Base-by-base conservation (phyloP, 2,113 vertebrate genomes). In the Gadus chalcogrammus region DNA sequence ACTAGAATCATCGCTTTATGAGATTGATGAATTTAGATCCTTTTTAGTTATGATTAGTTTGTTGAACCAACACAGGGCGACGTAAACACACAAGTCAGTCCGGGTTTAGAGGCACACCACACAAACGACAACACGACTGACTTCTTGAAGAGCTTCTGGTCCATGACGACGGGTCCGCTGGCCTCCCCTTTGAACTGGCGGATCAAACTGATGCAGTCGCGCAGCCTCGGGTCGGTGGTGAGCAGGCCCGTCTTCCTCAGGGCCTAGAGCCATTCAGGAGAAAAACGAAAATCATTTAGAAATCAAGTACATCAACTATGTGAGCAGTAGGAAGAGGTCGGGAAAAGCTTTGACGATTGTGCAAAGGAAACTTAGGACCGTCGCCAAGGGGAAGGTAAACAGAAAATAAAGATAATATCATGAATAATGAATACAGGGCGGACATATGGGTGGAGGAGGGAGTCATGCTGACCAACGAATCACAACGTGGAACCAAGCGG, bases 201-300 rank as follows among this genome's bases (percentile, higher is more conserved):
- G 85, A 95, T 91, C 79, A 91, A 89, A 60, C 28, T 79, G 89
- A 95, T 91, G 69, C 93, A 94, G 85, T 94, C 91, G 64, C 86
- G 90, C 61, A 96, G 90, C 18, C 95, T 87, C 13, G 95, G 95
- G 82, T 96, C 95, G 60, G 94, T 93, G 0, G 93, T 93, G 81
- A 92, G 87, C 63, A 96, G 74, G 18, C 94, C 95, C 1, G 93
- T 96, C 77, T 91, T 92, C 77, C 88, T 94, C 74, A 95, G 75
- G 42, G 92, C 92, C 94, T 95, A 69, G 3, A 64, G 53, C 64
- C 20, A 61, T 59, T 56, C 42, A 1, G 13, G 16, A 20, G n/a
- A n/a, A 20, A 20, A 18, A 58, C 55, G 13, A 7, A 58, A n/a
- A 35, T 35, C 31, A 4, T 35, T 35, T 35, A 35, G 53, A 55